Conservation (phyloP, 2,797 vertebrate species). For the Garrulus glandarius region DNA sequence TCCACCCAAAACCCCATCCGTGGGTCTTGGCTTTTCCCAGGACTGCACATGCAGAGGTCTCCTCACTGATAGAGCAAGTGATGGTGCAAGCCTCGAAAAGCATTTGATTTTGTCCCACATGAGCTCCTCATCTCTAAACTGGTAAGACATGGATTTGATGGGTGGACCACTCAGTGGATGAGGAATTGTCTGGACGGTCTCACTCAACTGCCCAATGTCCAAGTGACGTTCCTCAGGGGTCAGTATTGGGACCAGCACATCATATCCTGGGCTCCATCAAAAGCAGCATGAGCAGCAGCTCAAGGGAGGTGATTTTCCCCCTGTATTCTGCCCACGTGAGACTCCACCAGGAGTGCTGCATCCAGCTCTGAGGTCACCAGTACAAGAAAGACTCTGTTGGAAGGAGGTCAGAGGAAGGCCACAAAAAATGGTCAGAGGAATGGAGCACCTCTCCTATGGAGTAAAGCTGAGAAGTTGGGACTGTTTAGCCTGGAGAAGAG, state of each 20-base stretch:
- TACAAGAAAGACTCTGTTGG: not conserved
- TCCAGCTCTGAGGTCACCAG: not conserved
- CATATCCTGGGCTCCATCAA: not conserved
- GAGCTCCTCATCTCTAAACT: not conserved
- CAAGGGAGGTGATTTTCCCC: accelerated
- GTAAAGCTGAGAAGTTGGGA: not conserved
- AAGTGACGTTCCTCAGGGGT: not conserved
- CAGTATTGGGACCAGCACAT: accelerated
- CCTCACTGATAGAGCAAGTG: not conserved
- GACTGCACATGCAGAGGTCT: not conserved
- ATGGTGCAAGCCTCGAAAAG: not conserved
- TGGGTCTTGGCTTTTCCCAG: not conserved
- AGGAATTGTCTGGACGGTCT: not conserved
- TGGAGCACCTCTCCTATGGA: not conserved
- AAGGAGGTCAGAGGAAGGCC: not conserved
- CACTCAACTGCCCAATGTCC: not conserved
- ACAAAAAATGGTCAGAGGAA: not conserved
- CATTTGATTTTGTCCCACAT: not conserved
- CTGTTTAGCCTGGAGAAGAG: not conserved
- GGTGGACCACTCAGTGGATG: not conserved
- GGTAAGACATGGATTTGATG: not conserved
- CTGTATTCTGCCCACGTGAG: accelerated
- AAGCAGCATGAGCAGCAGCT: accelerated
- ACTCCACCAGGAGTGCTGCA: too few species aligned
- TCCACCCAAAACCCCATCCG: accelerated